These are phyloP conservation scores for Amphibalanus amphitrite DNA, from an alignment of 1,140 invertebrate species.

Conservation along the genomic window DNA sequence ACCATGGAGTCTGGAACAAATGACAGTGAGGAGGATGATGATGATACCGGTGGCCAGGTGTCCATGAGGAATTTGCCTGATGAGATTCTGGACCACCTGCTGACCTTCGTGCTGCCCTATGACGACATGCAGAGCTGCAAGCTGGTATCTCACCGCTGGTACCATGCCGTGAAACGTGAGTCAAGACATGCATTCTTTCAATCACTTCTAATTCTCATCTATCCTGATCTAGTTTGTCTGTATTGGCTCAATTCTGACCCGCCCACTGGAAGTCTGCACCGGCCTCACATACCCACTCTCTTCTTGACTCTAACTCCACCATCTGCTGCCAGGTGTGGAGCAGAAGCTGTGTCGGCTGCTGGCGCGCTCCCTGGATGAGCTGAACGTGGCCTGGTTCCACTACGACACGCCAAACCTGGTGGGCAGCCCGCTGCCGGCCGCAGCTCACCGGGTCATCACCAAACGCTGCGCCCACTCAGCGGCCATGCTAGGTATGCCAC, in stretches of 20 bases:
- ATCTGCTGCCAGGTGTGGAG: neutral
- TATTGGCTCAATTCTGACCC: too few relatives aligned
- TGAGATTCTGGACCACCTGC: slow-evolving; percentile 81
- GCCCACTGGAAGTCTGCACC: too few relatives aligned
- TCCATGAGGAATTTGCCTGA: slow-evolving; percentile 47
- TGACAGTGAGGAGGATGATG: too few relatives aligned
- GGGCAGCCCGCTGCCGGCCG: neutral
- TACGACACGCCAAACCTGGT: neutral
- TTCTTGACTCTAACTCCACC: neutral
- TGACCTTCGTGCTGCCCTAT: slow-evolving; percentile 73
- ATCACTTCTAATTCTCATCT: too few relatives aligned
- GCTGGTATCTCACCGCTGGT: slow-evolving; percentile 67
- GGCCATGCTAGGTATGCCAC: neutral
- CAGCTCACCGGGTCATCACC: neutral
- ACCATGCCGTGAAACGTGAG: neutral
- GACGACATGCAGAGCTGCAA: slow-evolving; percentile 69
- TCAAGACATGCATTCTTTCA: too few relatives aligned
- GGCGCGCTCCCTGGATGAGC: neutral
- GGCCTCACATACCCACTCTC: too few relatives aligned
- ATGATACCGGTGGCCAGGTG: too few relatives aligned
- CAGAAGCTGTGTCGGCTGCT: neutral
- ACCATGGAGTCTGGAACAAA: too few relatives aligned
- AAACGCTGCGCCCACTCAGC: neutral
- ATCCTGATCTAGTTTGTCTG: too few relatives aligned
- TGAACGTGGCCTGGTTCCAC: neutral